Evolutionary conservation across 1,140 invertebrate genomes (phyloP).

Genomic region (Drosophila hydei): DNA sequence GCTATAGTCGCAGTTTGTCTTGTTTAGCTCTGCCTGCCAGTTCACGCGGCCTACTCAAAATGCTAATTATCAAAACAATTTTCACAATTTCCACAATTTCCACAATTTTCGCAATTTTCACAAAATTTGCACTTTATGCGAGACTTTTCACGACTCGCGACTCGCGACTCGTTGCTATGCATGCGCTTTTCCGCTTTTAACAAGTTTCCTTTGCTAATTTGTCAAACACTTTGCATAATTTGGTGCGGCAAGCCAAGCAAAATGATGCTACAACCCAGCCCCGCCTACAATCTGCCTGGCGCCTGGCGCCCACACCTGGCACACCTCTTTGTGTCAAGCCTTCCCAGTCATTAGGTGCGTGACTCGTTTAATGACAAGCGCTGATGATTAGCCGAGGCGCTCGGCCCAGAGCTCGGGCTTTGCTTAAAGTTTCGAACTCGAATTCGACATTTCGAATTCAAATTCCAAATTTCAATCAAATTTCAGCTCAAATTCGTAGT

Average conservation of each 20-base stretch:
- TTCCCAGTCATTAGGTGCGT: not conserved
- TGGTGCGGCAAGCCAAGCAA: slow-evolving; percentile 44
- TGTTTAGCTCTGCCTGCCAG: not conserved
- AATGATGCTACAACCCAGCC: slow-evolving; percentile 11
- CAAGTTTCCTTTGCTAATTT: slow-evolving; percentile 81
- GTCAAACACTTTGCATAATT: slow-evolving; percentile 82
- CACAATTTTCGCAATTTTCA: slow-evolving; percentile 37
- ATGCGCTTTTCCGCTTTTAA: slow-evolving; percentile 78
- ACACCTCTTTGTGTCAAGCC: too few relatives aligned
- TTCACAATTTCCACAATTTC: slow-evolving; percentile 41
- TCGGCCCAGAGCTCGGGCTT: too few relatives aligned
- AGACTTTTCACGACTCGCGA: slow-evolving; percentile 29
- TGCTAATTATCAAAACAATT: slow-evolving; percentile 79
- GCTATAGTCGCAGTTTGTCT: not conserved
- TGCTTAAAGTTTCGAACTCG: not conserved
- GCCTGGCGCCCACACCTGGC: not conserved
- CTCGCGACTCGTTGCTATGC: slow-evolving; percentile 68
- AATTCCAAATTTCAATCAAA: too few relatives aligned
- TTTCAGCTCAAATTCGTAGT: not conserved
- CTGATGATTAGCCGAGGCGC: too few relatives aligned
- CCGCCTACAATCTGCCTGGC: too few relatives aligned
- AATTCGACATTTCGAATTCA: not conserved
- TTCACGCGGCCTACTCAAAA: slow-evolving; percentile 35
- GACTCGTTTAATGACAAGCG: too few relatives aligned
- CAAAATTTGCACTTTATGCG: slow-evolving; percentile 51